Base-by-base conservation (phyloP, 1,140 invertebrate species). In the Adoxophyes honmai region DNA sequence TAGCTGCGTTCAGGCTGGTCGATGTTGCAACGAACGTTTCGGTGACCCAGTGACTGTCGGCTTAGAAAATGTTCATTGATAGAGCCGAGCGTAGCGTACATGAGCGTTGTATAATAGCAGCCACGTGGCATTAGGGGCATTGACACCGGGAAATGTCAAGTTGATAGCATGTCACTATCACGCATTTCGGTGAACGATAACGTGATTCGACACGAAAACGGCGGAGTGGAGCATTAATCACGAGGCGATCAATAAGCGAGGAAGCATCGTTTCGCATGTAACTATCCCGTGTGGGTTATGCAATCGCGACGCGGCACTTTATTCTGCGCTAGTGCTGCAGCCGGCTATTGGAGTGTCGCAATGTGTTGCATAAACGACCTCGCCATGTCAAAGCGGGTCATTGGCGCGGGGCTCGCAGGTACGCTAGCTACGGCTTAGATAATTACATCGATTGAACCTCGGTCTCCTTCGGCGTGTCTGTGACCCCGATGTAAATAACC, bases 401-500 rank as follows among this genome's bases (percentile, higher is more conserved):
- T 84, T 88, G 84, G 77, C 84, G 78, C 72, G 61, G 58, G 14
- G 58, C 53, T 35, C 54, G 64, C 69, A 72, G 66, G 64, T 68
- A 71, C 64, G 61, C 35, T 75, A 73, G 71, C 64, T 70, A 67
- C 72, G 68, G 65, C n/a, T 48, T 48, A 80, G 75, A 82, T 80
- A 79, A 82, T 78, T 75, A 79, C 75, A 82, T 76, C 77, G 80
- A 82, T 81, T 75, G 75, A 75, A 78, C 75, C 73, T 64, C 61
- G 67, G 74, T 80, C 79, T 82, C 75, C 78, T 81, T 84, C 81
- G 63, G 66, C 66, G 81, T 87, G 84, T 86, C 85, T 88, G 81
- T 86, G 82, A 88, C 85, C 85, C 82, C 82, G 78, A 86, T 85
- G 85, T 88, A 85, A 88, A 87, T 87, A 87, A 86, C 84, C 82